Evolutionary conservation across 2,113 vertebrate genomes (phyloP).

Genomic region (Lepus europaeus): DNA sequence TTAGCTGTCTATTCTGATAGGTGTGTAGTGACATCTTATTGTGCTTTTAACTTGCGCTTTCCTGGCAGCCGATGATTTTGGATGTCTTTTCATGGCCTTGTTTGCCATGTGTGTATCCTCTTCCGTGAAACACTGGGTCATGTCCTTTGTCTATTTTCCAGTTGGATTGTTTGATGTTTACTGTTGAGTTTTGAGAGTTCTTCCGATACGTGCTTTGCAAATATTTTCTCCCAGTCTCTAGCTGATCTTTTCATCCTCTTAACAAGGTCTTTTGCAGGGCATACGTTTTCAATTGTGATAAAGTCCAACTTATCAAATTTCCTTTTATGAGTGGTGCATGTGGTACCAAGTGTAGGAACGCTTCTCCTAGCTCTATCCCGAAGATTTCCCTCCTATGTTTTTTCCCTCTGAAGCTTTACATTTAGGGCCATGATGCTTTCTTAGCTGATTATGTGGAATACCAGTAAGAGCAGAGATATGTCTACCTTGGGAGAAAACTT

Average conservation of each 20-base stretch:
- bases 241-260: neutral
- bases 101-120: neutral
- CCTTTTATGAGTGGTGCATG: neutral
- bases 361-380: neutral
- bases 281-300: conserved; percentile 14
- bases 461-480: neutral
- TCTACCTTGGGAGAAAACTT: neutral
- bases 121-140: neutral
- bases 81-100: neutral
- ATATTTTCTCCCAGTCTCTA: conserved; percentile 15
- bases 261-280: neutral
- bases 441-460: neutral
- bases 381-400: neutral
- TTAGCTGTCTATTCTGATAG: conserved; percentile 7
- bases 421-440: conserved; percentile 6
- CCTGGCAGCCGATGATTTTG: neutral
- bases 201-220: conserved; percentile 38
- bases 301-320: neutral
- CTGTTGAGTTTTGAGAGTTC: neutral
- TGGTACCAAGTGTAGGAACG: neutral
- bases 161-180: conserved; percentile 30
- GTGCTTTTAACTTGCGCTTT: neutral
- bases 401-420: conserved; percentile 3
- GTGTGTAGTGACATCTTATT: neutral
- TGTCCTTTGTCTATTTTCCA: conserved; percentile 31